A percentile compares a stretch with the other conserved stretches of the same genome.
phyloP scores from a whole-genome alignment of 2,113 vertebrate species.

The Atrichornis clamosus region DNA sequence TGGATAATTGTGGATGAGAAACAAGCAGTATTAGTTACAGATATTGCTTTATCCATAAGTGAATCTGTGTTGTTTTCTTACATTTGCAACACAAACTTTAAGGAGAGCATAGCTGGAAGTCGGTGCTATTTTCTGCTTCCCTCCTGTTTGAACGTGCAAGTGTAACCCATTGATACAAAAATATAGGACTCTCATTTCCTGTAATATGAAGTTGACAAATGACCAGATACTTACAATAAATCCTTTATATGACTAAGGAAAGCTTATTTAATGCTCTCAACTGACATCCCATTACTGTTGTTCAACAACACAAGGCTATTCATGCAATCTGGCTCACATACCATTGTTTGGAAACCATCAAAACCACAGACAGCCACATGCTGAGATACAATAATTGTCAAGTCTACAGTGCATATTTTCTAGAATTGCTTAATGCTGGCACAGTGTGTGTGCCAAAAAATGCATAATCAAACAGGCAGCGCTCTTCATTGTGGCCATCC shows the following conservation, averaged over 20 bases:
- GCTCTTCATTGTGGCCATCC: not conserved
- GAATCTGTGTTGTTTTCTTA: not conserved
- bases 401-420: not conserved
- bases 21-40: not conserved
- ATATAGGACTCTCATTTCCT: not conserved
- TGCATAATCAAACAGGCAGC: not conserved
- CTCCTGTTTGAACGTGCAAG: not conserved
- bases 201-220: not conserved
- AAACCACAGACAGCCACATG: not conserved
- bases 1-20: not conserved
- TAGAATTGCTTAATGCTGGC: conserved; percentile 3
- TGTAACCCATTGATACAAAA: not conserved
- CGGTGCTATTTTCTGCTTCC: not conserved
- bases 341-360: conserved; percentile 32
- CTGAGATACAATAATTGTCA: conserved; percentile 31
- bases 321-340: conserved; percentile 22
- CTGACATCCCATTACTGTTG: conserved; percentile 33
- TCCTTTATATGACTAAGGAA: conserved; percentile 14
- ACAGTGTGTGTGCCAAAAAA: not conserved
- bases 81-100: not conserved
- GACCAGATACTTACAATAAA: not conserved
- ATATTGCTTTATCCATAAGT: not conserved
- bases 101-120: not conserved
- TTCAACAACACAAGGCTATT: not conserved
- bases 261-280: conserved; percentile 26